Evolutionary conservation across 2,797 vertebrate genomes (phyloP), one percentile per base, ranked within the genome.

Genomic region (Chiroxiphia lanceolata): DNA sequence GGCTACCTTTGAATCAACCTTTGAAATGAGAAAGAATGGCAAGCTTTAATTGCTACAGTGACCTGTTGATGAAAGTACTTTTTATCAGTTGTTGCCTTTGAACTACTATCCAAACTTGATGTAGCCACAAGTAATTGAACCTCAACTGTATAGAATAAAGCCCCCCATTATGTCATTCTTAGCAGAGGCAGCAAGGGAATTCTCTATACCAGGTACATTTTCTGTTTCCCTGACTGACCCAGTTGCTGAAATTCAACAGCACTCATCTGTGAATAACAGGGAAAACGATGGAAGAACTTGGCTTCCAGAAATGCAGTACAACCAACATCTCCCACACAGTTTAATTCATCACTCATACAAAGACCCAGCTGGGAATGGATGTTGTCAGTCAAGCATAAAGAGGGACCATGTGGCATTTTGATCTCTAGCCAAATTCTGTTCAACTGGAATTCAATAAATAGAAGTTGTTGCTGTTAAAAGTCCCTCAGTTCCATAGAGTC

Each of bases 291-390:
- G 90, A 85, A 78, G 45, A 90, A 47, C 53, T 87, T 86, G 79
- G 72, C 88, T 93, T 93, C 85, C 87, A 92, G 56, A 92, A 93
- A 91, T 13, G 20, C 82, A 80, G 61, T 40, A 61, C 27, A 94
- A 91, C 82, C 82, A 91, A 71, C 45, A 69, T 94, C 89, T 92
- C 94, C 92, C 89, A 93, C 87, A 74, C 69, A 93, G 81, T 89
- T 95, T 87, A 95, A 97, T 89, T 92, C 82, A 92, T 92, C 71
- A 88, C 85, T 91, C 51, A 63, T 63, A 94, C 92, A 93, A 94
- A 93, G 93, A 94, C 89, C 47, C 94, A 96, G 87, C 91, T 96
- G 94, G 92, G 91, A 95, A 85, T 54, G 47, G 89, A 87, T 87
- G 61, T 45, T 97, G 84, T 89, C 90, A 95, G 93, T 82, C 92